These are phyloP conservation scores for Sternarchorhynchus goeldii DNA, from an alignment of 2,797 vertebrate species.

Conservation along the genomic window DNA sequence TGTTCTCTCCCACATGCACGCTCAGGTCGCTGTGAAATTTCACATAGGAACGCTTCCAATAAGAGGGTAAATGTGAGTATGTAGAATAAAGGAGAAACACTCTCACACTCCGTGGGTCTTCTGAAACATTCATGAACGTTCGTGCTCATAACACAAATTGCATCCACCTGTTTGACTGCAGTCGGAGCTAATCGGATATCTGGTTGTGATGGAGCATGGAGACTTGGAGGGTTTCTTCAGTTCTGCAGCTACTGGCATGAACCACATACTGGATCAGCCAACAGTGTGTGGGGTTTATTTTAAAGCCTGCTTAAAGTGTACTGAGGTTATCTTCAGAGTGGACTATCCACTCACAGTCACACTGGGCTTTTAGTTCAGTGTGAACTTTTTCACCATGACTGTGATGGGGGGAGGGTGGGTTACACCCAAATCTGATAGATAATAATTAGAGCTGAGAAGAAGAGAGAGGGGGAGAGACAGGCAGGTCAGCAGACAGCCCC, in stretches of 20 bases:
- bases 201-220: not conserved
- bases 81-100: not conserved
- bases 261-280: too few relatives aligned
- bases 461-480: not conserved
- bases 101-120: not conserved
- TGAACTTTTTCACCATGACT: not conserved
- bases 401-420: not conserved
- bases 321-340: not conserved
- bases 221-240: not conserved
- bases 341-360: too few relatives aligned
- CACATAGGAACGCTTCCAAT: conserved; percentile 1
- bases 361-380: not conserved
- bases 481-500: conserved; percentile 37
- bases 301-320: too few relatives aligned
- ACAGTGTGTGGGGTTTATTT: not conserved
- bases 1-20: conserved; percentile 16
- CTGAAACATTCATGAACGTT: not conserved
- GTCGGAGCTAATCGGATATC: not conserved
- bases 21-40: conserved; percentile 12
- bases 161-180: not conserved
- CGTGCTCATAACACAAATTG: not conserved
- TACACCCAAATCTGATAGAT: conserved; percentile 68
- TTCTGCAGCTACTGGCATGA: not conserved
- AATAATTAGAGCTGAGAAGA: conserved; percentile 37
- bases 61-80: not conserved